Evolutionary conservation across 92 coral and sea anemone genomes (phyloP), one percentile per base, ranked within the genome.

Genomic region (Muricea muricata): DNA sequence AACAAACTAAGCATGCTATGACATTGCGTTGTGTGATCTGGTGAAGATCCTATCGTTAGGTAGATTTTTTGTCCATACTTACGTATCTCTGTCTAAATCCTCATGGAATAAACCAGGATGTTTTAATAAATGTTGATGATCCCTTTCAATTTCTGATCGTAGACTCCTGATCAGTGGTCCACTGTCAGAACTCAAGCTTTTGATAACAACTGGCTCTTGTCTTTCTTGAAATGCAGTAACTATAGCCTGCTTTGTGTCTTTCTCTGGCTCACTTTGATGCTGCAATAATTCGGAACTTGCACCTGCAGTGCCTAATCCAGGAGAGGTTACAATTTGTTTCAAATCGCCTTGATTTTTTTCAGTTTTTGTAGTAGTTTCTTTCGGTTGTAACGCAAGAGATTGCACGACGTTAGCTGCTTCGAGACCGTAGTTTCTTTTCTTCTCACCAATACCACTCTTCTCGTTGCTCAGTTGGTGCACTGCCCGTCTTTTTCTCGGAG

Each of bases 71-170:
- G 7, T 23, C 23, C 33, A 35, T 66, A 67, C 97, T 93, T 73
- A 93, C 97, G 97, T 93, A 56, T 93, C 97, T 4, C 93, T 94
- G 56, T 93, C 97, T 21, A 86, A 90, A 67, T 93, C 97, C 78
- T 91, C 87, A 0, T 41, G 71, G 57, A 91, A 93, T n/a, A 93
- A 23, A 26, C 90, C 84, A 15, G 90, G 93, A 86, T 88, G 46
- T 46, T 73, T 41, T 23, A 73, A 24, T 48, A 73, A 73, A 28
- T 13, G 2, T 35, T 47, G 17, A 29, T 48, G 9, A 26, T 29
- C 42, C 7, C 18, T 48, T 47, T 52, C 37, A 9, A 23, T 6
- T 54, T 15, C 70, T 52, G 24, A 7, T 1, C 2, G n/a, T 39
- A 23, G 65, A 17, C 21, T 35, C 15, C 32, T 54, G 15, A n/a